These are phyloP conservation scores for Penelope pileata DNA, from an alignment of 2,113 vertebrate genomes.

Conservation along the genomic window DNA sequence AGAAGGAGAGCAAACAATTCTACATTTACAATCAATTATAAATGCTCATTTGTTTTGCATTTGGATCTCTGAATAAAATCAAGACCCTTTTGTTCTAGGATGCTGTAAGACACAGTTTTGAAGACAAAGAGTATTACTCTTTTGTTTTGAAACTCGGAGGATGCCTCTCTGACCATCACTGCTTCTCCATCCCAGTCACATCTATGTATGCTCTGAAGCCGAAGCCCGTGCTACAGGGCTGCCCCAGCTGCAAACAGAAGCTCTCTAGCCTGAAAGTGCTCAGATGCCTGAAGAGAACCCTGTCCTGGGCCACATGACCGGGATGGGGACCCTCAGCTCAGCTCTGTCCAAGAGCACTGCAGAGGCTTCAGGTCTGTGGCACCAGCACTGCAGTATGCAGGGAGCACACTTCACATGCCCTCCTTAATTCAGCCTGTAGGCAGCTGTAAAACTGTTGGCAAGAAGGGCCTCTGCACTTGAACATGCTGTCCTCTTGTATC, in stretches of 20 bases:
- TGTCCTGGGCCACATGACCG: not conserved
- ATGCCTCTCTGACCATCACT: not conserved
- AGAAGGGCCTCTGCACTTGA: not conserved
- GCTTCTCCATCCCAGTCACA: not conserved
- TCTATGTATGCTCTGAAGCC: not conserved
- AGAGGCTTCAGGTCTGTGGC: no score
- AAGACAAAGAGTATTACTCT: not conserved
- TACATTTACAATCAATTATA: not conserved
- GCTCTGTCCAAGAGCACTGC: not conserved
- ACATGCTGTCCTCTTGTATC: not conserved
- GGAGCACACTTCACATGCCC: not conserved
- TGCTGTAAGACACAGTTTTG: not conserved
- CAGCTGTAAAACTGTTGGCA: not conserved
- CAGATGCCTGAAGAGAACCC: not conserved
- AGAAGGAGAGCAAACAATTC: slow-evolving; percentile 14
- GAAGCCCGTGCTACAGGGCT: not conserved
- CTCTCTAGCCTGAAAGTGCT: not conserved
- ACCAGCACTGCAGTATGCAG: not conserved
- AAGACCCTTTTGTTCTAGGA: not conserved
- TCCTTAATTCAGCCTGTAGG: accelerated
- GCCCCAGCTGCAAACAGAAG: not conserved
- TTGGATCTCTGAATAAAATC: not conserved
- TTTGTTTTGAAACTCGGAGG: not conserved
- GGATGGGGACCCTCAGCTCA: not conserved
- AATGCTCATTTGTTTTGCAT: not conserved